Base-by-base conservation (phyloP, 2,113 vertebrate species). In the Tachycineta bicolor region DNA sequence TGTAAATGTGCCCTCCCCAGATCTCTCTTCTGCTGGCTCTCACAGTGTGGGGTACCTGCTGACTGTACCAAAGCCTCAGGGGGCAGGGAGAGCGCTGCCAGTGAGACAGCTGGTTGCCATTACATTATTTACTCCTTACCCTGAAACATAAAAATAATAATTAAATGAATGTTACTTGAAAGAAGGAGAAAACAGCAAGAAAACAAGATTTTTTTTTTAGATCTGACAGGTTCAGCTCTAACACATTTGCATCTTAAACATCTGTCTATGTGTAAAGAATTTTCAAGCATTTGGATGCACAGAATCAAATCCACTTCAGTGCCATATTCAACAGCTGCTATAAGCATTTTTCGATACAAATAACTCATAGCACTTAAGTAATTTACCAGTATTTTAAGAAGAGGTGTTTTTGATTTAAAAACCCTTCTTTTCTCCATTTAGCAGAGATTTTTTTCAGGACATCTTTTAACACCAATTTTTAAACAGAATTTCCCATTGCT, bases 121-220 rank as follows among this genome's bases (percentile, higher is more conserved):
- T 95, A 58, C 77, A 87, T 95, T 96, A 96, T 96, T 96, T 96
- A 84, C 87, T 95, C 69, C 62, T 96, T 82, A 64, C 12, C 44
- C 81, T 76, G 74, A 84, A 93, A 96, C 74, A 93, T 25, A 78
- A 94, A 94, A 92, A 71, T 95, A 94, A 92, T 95, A 91, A 97
- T 74, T 31, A 70, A 93, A 64, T 86, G 28, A 68, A 90, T 90
- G 62, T 65, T 90, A 83, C 37, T 95, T 91, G 43, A 85, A 91
- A 94, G 87, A 76, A 33, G 29, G 37, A 90, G 62, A 89, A 81
- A 93, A 58, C 56, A 78, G 68, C 83, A 88, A 94, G 79, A 60
- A 95, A 90, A 89, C 52, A 81, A 49, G 62, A 44, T 80, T 78
- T 90, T 91, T 93, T 91, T 93, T 93, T 90, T 86, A 90, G 76